A percentile compares a stretch with the other conserved stretches of the same genome.
These are phyloP conservation scores for Erpornis zantholeuca DNA, from an alignment of 2,113 vertebrate genomes.

Conservation along the genomic window DNA sequence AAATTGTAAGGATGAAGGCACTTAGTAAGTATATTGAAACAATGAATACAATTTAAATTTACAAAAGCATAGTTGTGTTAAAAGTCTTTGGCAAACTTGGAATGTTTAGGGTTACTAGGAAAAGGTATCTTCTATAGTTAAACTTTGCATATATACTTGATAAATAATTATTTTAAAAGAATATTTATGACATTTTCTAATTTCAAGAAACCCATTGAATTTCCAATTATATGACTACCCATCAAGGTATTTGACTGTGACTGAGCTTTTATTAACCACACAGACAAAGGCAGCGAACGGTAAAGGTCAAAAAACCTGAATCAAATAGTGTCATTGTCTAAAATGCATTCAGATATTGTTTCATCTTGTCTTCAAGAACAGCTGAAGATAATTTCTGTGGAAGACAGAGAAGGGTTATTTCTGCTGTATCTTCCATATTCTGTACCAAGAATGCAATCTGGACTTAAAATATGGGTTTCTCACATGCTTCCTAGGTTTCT, in stretches of 20 bases:
- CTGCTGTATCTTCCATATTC: not conserved
- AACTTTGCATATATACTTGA: not conserved
- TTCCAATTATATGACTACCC: not conserved
- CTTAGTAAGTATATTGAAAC: not conserved
- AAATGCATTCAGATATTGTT: not conserved
- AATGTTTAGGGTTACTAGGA: not conserved
- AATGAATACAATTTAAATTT: not conserved
- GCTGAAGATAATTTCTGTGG: not conserved
- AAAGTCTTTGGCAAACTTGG: not conserved
- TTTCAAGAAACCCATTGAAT: not conserved
- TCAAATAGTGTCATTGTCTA: not conserved
- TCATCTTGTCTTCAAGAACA: not conserved
- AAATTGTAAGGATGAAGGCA: not conserved
- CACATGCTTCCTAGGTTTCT: not conserved
- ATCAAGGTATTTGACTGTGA: not conserved
- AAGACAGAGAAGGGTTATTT: not conserved
- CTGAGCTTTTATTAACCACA: not conserved
- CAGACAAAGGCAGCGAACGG: not conserved
- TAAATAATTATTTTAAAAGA: not conserved
- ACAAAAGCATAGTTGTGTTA: not conserved
- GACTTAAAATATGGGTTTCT: not conserved
- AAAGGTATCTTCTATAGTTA: not conserved
- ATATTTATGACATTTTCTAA: too few species aligned
- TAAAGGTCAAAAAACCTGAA: not conserved
- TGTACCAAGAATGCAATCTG: not conserved